These are phyloP conservation scores for Drosophila tsacasi DNA, from an alignment of 1,140 invertebrate species.

Conservation along the genomic window DNA sequence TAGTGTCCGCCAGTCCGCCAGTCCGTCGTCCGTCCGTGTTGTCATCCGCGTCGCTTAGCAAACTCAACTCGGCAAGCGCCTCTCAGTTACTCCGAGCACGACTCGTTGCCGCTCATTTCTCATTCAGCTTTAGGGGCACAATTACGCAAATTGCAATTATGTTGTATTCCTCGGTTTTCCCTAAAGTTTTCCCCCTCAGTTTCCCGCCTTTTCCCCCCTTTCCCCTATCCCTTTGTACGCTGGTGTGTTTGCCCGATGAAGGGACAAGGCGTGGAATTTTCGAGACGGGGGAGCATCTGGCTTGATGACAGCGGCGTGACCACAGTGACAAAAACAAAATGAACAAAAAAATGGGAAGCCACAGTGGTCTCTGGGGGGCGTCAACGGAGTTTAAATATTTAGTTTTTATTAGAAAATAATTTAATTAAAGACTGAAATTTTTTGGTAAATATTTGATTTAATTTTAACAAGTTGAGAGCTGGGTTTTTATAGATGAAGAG, in stretches of 20 bases:
- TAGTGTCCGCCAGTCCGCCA: constrained; percentile 2
- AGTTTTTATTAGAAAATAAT: neutral
- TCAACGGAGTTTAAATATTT: neutral
- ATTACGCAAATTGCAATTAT: constrained; percentile 77
- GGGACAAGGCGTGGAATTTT: constrained; percentile 17
- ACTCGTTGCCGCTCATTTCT: constrained; percentile 64
- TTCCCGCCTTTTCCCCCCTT: neutral
- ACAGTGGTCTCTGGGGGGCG: constrained; percentile 19
- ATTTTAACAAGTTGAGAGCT: neutral
- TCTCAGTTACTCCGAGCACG: constrained; percentile 57
- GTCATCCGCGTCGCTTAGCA: constrained; percentile 42
- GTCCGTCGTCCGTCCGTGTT: constrained; percentile 12
- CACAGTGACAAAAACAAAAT: constrained; percentile 53
- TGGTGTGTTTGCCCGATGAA: constrained; percentile 28
- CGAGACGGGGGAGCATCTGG: constrained; percentile 13
- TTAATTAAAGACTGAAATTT: neutral
- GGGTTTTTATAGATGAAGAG: neutral
- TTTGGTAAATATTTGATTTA: neutral
- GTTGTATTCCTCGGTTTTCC: constrained; percentile 65
- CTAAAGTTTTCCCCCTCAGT: constrained; percentile 47
- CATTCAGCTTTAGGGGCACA: constrained; percentile 74
- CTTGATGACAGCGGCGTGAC: constrained; percentile 65
- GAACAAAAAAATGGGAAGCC: constrained; percentile 25
- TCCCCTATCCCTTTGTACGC: neutral
- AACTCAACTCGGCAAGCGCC: constrained; percentile 25